Evolutionary conservation across 2,113 vertebrate genomes (phyloP), one percentile per base, ranked within the genome.

Genomic region (Struthidea cinerea): DNA sequence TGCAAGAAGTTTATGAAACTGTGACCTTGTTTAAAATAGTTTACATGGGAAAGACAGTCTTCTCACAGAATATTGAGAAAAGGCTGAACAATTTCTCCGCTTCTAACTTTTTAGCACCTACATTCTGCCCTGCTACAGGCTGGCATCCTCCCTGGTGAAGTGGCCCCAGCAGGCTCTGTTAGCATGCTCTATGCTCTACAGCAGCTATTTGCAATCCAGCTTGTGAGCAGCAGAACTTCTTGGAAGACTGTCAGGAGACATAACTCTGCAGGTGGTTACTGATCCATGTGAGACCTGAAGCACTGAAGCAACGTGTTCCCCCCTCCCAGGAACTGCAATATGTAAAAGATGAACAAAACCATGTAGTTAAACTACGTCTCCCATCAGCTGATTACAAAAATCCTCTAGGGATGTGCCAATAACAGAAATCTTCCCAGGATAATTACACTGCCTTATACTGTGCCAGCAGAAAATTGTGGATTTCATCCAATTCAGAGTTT

Each of bases 251-350:
- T 12, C 46, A 42, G 56, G 56, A 92, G 33, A 24, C 16, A 5
- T 10, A 86, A 33, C 16, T 53, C 73, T 81, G 50, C 21, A 18
- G 32, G 15, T 12, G 16, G 13, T 13, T 47, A 24, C 1, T n/a
- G 24, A 52, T 10, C 35, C 12, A 11, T 30, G 11, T 0, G 0
- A 57, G 39, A 21, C 11, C 11, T 1, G 1, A 18, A 63, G 37
- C 63, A 15, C 9, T 20, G n/a, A 30, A 67, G 21, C 9, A 28
- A 30, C 3, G 20, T 14, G 24, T 27, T 7, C 6, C 20, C 7
- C 13, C 7, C 47, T 24, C 4, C 15, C 19, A 42, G 30, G 50
- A 86, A 32, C 26, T 35, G 8, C 33, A 63, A 14, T 5, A 87
- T 20, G 17, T 18, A 65, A 53, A 85, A 52, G 52, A 16, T 53